Percentiles rank a stretch among this genome's conserved stretches.
These are phyloP conservation scores for Mellivora capensis DNA, from an alignment of 2,113 vertebrate species.

Conservation along the genomic window DNA sequence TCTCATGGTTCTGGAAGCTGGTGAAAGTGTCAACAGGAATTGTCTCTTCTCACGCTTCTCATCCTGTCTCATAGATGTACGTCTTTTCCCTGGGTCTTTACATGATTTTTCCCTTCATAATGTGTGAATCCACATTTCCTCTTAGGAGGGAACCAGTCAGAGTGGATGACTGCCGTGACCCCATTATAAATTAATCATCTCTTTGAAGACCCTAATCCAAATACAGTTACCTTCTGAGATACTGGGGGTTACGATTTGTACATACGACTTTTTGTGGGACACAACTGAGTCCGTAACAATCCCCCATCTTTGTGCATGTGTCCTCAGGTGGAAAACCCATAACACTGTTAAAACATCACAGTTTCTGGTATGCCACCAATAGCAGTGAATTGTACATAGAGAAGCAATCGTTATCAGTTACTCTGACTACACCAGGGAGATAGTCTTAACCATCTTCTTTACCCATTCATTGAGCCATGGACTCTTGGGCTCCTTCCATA, in stretches of 20 bases:
- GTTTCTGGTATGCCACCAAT: neutral
- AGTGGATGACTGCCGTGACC: rapidly evolving
- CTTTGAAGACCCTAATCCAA: neutral
- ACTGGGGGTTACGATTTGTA: neutral
- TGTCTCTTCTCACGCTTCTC: neutral
- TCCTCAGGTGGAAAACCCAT: neutral
- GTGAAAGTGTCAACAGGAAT: neutral
- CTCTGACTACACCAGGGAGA: neutral
- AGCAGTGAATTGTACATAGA: no score
- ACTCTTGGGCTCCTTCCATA: neutral
- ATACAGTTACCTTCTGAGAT: neutral
- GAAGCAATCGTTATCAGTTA: neutral
- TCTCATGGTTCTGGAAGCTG: neutral
- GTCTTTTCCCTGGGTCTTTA: neutral
- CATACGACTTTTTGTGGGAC: neutral
- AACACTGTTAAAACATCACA: neutral
- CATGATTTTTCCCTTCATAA: rapidly evolving
- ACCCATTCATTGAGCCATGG: neutral
- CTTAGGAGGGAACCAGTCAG: neutral
- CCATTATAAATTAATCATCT: neutral
- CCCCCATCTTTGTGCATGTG: neutral
- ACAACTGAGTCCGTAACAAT: neutral
- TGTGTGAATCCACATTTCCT: neutral
- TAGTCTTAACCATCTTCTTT: neutral
- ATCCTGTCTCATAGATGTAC: neutral